phyloP scores from a whole-genome alignment of 1,140 invertebrate species.

The Drosophila takahashii region DNA sequence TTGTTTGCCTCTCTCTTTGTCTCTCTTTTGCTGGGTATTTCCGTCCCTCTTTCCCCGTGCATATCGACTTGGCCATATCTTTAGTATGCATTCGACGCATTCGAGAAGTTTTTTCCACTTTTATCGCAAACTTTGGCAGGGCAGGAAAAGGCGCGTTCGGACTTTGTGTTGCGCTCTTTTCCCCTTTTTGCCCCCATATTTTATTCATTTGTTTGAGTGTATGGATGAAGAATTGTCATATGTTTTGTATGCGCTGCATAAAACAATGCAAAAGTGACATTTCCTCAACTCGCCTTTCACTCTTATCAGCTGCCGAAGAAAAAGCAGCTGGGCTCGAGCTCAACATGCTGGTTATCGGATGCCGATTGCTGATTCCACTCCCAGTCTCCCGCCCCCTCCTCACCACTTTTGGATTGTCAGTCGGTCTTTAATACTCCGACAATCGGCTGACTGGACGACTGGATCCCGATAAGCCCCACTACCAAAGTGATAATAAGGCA shows the following conservation, averaged over 20 bases:
- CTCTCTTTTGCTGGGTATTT: background rate
- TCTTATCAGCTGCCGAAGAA: conserved; percentile 51
- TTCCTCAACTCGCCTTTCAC: conserved; percentile 63
- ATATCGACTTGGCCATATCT: conserved; percentile 65
- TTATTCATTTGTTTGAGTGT: conserved; percentile 15
- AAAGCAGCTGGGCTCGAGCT: conserved; percentile 15
- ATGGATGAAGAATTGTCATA: conserved; percentile 30
- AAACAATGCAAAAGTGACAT: conserved; percentile 74
- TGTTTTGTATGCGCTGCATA: conserved; percentile 65
- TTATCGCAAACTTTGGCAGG: conserved; percentile 76
- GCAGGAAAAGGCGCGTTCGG: conserved; percentile 77
- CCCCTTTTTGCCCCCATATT: conserved; percentile 14
- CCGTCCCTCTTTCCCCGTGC: conserved; percentile 16
- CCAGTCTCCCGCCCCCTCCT: background rate
- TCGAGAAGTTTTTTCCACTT: conserved; percentile 58
- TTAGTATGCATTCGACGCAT: conserved; percentile 77
- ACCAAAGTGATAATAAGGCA: conserved; percentile 46
- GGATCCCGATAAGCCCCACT: conserved; percentile 25
- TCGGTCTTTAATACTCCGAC: conserved; percentile 18
- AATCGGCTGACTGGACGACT: conserved; percentile 26
- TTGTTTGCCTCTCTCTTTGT: conserved; percentile 11
- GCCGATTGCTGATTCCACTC: conserved; percentile 22
- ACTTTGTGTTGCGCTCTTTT: conserved; percentile 54
- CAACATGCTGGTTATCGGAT: conserved; percentile 33
- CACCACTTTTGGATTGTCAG: conserved; percentile 15